A percentile compares a stretch with the other conserved stretches of the same genome.
phyloP scores from a whole-genome alignment of 2,888 invertebrate species.

The Liodrosophila aerea region DNA sequence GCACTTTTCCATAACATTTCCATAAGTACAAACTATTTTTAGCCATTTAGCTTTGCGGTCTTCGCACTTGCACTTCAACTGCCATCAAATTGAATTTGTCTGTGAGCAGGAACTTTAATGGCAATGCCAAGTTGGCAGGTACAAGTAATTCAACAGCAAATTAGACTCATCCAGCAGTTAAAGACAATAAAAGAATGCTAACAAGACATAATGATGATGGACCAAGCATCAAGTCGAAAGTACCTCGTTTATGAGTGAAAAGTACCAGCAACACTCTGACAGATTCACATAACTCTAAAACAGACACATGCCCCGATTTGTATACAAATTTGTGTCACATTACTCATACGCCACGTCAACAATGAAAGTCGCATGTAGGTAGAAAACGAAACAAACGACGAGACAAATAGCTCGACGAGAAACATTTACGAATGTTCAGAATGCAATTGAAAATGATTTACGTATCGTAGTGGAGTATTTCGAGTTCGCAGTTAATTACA shows the following conservation, averaged over 20 bases:
- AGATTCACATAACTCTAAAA: too few species aligned
- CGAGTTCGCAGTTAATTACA: conserved; percentile 71
- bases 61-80: conserved; percentile 11
- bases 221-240: too few species aligned
- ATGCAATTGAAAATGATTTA: conserved; percentile 75
- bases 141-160: conserved; percentile 24
- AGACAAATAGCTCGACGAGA: conserved; percentile 28
- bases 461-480: conserved; percentile 40
- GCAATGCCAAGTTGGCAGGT: conserved; percentile 1
- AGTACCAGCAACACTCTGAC: too few species aligned
- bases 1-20: conserved; percentile 30
- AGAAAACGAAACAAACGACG: conserved; percentile 27
- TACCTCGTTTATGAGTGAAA: too few species aligned
- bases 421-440: conserved; percentile 64
- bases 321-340: conserved; percentile 21
- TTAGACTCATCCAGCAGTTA: conserved; percentile 13
- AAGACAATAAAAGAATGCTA: too few species aligned
- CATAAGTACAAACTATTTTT: conserved; percentile 34
- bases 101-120: conserved; percentile 25
- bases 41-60: conserved; percentile 24
- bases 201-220: too few species aligned
- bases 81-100: conserved; percentile 30
- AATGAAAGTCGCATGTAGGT: conserved; percentile 13
- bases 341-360: conserved; percentile 14
- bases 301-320: not conserved